These are phyloP conservation scores for Lithophane ornitopus DNA, from an alignment of 2,888 invertebrate genomes.

Conservation along the genomic window DNA sequence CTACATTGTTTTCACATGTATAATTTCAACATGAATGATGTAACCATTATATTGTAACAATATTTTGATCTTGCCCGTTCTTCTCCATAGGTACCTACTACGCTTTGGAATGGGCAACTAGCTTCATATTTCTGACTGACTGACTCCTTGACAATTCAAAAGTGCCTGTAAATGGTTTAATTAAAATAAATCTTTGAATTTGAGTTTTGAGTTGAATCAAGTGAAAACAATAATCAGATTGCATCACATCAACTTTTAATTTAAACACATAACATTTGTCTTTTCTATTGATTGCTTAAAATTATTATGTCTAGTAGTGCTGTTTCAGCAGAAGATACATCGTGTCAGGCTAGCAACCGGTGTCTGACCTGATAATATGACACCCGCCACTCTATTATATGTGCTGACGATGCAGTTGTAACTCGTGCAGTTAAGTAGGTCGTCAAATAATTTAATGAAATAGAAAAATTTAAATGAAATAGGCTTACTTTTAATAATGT, in stretches of 20 bases:
- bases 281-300: background rate
- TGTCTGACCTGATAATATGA: conserved; percentile 37
- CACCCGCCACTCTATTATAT: conserved; percentile 24
- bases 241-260: background rate
- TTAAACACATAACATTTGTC: background rate
- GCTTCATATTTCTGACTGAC: too few species aligned
- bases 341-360: conserved; percentile 4
- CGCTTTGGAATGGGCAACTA: too few species aligned
- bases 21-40: too few species aligned
- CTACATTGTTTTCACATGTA: too few species aligned
- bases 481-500: background rate
- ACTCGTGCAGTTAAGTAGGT: conserved; percentile 1
- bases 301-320: background rate
- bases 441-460: background rate
- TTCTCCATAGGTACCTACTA: too few species aligned
- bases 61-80: too few species aligned
- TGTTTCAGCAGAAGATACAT: conserved; percentile 5
- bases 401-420: conserved; percentile 34
- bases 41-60: too few species aligned
- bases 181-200: too few species aligned
- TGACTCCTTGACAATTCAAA: too few species aligned
- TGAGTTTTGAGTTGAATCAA: too few species aligned
- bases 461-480: background rate
- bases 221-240: background rate
- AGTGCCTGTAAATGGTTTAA: too few species aligned